Percentiles rank a stretch among this genome's conserved stretches.
Conservation (phyloP, 2,888 invertebrate genomes). For the Lysandra coridon region DNA sequence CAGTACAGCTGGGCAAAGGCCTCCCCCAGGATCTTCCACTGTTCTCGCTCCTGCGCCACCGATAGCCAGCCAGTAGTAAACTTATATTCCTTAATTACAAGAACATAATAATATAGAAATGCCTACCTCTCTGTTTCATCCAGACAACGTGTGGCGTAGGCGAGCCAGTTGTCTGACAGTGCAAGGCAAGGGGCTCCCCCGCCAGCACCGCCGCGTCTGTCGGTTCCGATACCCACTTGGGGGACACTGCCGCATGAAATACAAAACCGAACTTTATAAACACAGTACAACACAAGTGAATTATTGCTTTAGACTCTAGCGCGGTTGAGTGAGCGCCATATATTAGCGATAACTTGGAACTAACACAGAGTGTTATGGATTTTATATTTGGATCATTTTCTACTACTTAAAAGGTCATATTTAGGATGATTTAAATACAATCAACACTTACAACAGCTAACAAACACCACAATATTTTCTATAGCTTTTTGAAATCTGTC, state of each 20-base stretch:
- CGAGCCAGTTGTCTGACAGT: conserved; percentile 88
- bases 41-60: too few species aligned
- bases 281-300: not conserved
- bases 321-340: not conserved
- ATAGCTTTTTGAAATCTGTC: not conserved
- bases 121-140: conserved; percentile 85
- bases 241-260: conserved; percentile 83
- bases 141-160: conserved; percentile 86
- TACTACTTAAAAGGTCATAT: not conserved
- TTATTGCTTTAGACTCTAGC: not conserved
- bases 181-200: conserved; percentile 84
- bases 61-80: too few species aligned
- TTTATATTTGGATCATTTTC: too few species aligned
- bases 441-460: not conserved
- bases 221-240: conserved; percentile 87
- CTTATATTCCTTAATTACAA: too few species aligned
- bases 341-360: not conserved
- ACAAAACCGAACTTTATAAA: not conserved
- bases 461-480: not conserved
- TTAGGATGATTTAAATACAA: not conserved
- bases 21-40: too few species aligned
- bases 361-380: not conserved
- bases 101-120: too few species aligned
- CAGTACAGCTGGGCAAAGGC: too few species aligned
- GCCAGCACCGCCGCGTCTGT: conserved; percentile 86